A percentile compares a stretch with the other conserved stretches of the same genome.
phyloP scores from a whole-genome alignment of 2,888 invertebrate species.

The Cosmorhoe ocellata region DNA sequence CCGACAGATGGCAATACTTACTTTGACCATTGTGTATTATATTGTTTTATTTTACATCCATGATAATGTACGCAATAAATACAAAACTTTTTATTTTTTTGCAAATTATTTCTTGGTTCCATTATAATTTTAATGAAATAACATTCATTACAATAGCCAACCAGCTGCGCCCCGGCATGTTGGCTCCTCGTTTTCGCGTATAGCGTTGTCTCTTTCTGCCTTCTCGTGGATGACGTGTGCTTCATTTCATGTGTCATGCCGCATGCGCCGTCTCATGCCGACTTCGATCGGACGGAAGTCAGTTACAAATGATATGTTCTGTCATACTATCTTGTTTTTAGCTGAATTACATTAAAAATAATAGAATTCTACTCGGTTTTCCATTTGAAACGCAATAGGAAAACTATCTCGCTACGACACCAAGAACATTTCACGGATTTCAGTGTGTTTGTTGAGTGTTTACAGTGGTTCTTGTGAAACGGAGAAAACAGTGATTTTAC shows the following conservation, averaged over 20 bases:
- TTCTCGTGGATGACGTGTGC: constrained; percentile 63
- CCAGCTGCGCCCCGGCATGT: background rate
- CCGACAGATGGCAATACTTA: constrained; percentile 32
- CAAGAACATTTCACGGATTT: constrained; percentile 39
- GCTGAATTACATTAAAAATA: constrained; percentile 48
- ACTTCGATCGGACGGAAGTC: constrained; percentile 68
- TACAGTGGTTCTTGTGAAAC: constrained; percentile 35
- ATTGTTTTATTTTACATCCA: too few relatives aligned
- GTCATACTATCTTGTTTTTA: constrained; percentile 60
- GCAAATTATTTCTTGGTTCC: too few relatives aligned
- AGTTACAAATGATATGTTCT: constrained; percentile 65
- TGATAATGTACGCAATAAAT: too few relatives aligned
- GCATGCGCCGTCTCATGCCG: constrained; percentile 22
- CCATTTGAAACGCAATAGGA: constrained; percentile 33
- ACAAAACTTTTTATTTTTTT: too few relatives aligned
- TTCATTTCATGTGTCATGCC: constrained; percentile 35
- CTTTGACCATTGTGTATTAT: too few relatives aligned
- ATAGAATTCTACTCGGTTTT: constrained; percentile 43
- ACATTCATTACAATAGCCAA: too few relatives aligned
- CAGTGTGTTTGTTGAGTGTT: constrained; percentile 42
- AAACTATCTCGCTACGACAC: constrained; percentile 31
- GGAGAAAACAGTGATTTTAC: constrained; percentile 45
- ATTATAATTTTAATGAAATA: too few relatives aligned
- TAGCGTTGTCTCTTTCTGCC: constrained; percentile 50
- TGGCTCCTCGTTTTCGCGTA: constrained; percentile 40